These are phyloP conservation scores for Antechinus stuartii DNA, from an alignment of 2,113 vertebrate genomes.

Conservation along the genomic window DNA sequence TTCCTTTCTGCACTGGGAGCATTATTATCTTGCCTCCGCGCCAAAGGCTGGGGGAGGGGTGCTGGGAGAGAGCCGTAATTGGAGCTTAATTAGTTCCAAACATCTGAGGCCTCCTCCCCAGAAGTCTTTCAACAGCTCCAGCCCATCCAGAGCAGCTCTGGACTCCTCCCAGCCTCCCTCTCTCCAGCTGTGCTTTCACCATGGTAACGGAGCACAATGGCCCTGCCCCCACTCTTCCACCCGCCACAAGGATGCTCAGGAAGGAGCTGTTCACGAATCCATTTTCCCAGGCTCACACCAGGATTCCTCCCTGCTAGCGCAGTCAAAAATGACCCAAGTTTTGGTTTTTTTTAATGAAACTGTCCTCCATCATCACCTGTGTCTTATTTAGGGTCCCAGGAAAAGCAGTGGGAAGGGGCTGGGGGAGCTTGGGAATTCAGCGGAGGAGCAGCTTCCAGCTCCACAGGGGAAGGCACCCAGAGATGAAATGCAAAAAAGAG, in stretches of 20 bases:
- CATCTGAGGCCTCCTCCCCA: slow-evolving; percentile 13
- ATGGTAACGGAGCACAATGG: slow-evolving; percentile 7
- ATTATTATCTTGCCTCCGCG: background rate
- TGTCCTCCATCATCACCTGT: background rate
- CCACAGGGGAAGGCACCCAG: background rate
- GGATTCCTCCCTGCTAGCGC: background rate
- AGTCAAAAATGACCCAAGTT: background rate
- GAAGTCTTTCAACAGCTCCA: slow-evolving; percentile 13
- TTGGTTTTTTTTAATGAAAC: background rate
- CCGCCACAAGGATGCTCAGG: background rate
- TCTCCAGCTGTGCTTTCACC: background rate
- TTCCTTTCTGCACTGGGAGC: background rate
- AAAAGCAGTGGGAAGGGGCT: background rate
- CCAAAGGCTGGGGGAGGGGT: slow-evolving; percentile 10
- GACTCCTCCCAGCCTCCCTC: background rate
- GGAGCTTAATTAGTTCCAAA: background rate
- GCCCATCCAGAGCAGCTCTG: background rate
- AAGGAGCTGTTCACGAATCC: background rate
- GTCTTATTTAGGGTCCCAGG: background rate
- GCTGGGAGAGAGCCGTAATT: background rate
- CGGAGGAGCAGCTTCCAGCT: background rate
- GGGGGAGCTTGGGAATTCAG: background rate
- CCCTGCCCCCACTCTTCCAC: background rate
- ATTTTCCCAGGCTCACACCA: background rate
- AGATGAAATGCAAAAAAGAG: background rate